These are phyloP conservation scores for Leptinotarsa peninsularis DNA, from an alignment of 2,888 invertebrate species.

Conservation along the genomic window DNA sequence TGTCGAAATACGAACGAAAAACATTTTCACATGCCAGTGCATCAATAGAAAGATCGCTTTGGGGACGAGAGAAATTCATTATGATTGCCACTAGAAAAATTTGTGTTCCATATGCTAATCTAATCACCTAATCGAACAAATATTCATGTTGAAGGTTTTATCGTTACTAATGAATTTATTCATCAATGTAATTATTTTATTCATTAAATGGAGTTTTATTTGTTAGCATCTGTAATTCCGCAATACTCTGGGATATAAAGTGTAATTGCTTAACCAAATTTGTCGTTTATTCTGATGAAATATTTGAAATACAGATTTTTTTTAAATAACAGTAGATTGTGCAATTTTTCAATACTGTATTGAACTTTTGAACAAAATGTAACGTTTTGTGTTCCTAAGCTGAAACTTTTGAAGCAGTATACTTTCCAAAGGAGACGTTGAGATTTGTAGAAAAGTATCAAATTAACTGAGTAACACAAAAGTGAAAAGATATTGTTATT, in stretches of 20 bases:
- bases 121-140: conserved; percentile 41
- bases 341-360: too few relatives aligned
- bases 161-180: conserved; percentile 21
- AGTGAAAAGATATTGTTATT: too few relatives aligned
- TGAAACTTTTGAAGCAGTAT: too few relatives aligned
- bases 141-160: conserved; percentile 12
- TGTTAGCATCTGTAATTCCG: not conserved
- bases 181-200: not conserved
- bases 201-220: not conserved
- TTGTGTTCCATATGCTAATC: conserved; percentile 42
- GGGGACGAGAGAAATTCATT: conserved; percentile 36
- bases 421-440: too few relatives aligned
- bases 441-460: too few relatives aligned
- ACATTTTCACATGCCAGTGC: conserved; percentile 35
- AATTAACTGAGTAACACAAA: too few relatives aligned
- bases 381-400: too few relatives aligned
- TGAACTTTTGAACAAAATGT: too few relatives aligned
- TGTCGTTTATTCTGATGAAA: too few relatives aligned
- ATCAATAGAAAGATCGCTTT: conserved; percentile 1
- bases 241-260: not conserved
- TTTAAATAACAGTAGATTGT: too few relatives aligned
- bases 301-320: too few relatives aligned
- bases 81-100: conserved; percentile 23
- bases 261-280: too few relatives aligned
- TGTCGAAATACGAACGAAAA: conserved; percentile 16